Percentiles rank a stretch among this genome's conserved stretches.
Evolutionary conservation across 2,113 vertebrate genomes (phyloP).

Genomic region (Tetrax tetrax): DNA sequence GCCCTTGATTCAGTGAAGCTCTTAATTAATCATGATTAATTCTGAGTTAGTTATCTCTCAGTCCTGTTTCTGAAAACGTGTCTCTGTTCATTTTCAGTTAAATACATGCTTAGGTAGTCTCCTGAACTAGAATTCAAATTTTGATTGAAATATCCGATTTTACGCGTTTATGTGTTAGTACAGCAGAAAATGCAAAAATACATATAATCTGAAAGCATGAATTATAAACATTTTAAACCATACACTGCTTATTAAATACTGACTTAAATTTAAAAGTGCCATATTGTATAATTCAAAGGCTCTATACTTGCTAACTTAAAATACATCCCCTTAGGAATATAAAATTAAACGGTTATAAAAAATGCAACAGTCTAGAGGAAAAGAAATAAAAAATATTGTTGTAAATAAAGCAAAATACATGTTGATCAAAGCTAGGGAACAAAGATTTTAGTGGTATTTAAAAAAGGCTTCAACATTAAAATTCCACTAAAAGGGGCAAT

Average conservation of each 20-base stretch:
- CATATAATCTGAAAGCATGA: background rate
- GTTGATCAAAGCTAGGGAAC: background rate
- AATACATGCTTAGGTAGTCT: background rate
- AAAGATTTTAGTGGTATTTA: background rate
- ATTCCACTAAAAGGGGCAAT: background rate
- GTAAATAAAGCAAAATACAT: background rate
- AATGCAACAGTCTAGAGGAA: background rate
- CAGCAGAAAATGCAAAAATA: background rate
- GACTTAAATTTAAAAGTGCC: background rate
- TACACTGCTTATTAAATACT: background rate
- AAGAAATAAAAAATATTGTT: background rate
- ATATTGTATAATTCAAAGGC: background rate
- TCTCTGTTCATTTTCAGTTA: background rate
- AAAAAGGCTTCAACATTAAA: background rate
- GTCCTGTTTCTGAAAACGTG: background rate
- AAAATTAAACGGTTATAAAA: background rate
- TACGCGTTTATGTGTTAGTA: fast-evolving
- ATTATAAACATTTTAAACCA: background rate
- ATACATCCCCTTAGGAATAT: background rate
- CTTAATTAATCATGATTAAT: background rate
- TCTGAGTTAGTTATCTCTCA: background rate
- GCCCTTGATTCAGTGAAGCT: background rate
- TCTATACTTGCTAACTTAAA: background rate
- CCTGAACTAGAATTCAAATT: background rate
- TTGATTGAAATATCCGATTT: background rate